Base-by-base conservation (phyloP, 30 jellyfish, hydroid and myxozoan genomes). In the Chrysaora quinquecirrha region DNA sequence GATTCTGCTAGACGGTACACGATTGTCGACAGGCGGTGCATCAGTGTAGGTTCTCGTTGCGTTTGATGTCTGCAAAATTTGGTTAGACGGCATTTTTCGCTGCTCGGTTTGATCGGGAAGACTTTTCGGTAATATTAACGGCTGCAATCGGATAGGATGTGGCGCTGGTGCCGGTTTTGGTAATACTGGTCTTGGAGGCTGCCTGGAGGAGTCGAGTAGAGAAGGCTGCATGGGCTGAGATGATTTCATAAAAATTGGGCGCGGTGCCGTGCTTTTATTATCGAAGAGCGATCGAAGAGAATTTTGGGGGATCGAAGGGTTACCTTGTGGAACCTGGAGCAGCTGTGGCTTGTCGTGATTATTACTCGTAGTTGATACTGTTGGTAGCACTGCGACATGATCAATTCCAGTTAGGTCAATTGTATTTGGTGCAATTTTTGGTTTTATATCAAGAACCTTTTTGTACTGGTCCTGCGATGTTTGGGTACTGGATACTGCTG, bases 361-460 rank as follows among this genome's bases (percentile, higher is more conserved):
- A 14, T 38, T 6, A 38, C 54, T 38, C n/a, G n/a, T n/a, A n/a
- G n/a, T n/a, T n/a, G n/a, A n/a, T n/a, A n/a, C n/a, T n/a, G n/a
- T n/a, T n/a, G n/a, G n/a, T n/a, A n/a, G n/a, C n/a, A n/a, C n/a
- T n/a, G n/a, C n/a, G 54, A 38, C 54, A 38, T 38, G 6, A 38
- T 38, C 14, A 38, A 14, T 14, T 43, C 24, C 38, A 23, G 22
- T 30, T 30, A 27, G 3, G 30, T 47, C 83, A 25, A 28, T 27
- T n/a, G 82, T 0, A 0, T 16, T 20, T 32, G 78, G 48, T 14
- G 68, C 7, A 24, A 78, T 63, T 62, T 65, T 80, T 0, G 90
- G 83, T 30, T 80, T 80, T 16, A 65, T 65, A 31, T 80, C 84
- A 22, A 67, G 64, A 30, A 34, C 71, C n/a, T 48, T 80, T 11